These are phyloP conservation scores for Cataglyphis rosenhaueri DNA, from an alignment of 2,888 invertebrate species.

Conservation along the genomic window DNA sequence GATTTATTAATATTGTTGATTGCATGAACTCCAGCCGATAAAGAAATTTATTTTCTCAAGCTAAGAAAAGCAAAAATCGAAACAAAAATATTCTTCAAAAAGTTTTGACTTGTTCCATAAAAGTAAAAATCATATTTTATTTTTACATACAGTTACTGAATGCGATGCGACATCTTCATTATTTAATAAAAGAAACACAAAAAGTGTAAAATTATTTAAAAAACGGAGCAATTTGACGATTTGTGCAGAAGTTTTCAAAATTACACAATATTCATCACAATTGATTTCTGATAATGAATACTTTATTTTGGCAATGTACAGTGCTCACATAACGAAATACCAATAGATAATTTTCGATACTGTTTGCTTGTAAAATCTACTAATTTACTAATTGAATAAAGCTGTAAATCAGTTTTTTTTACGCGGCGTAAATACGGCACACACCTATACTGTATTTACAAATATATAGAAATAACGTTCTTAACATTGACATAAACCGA, in stretches of 20 bases:
- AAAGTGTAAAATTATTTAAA: not conserved
- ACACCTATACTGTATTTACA: too few species aligned
- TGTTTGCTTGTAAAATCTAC: not conserved
- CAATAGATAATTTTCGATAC: not conserved
- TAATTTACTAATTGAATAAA: not conserved
- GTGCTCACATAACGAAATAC: not conserved
- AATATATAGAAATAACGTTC: too few species aligned
- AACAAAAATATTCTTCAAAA: not conserved
- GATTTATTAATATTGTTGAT: not conserved
- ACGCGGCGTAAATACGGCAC: too few species aligned
- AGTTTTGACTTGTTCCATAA: not conserved
- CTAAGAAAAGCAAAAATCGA: not conserved
- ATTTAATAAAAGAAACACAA: not conserved
- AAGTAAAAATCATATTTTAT: not conserved
- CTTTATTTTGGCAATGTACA: not conserved
- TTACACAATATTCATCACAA: not conserved
- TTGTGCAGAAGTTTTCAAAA: not conserved
- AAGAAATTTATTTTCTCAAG: not conserved
- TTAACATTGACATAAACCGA: too few species aligned
- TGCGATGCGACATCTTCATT: not conserved
- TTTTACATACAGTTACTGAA: not conserved
- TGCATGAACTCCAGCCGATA: not conserved
- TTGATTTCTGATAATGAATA: not conserved
- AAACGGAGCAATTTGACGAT: not conserved
- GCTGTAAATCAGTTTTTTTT: not conserved